Percentiles rank a stretch among this genome's conserved stretches.
Evolutionary conservation across 2,797 vertebrate genomes (phyloP).

Genomic region (Anguilla marmorata): DNA sequence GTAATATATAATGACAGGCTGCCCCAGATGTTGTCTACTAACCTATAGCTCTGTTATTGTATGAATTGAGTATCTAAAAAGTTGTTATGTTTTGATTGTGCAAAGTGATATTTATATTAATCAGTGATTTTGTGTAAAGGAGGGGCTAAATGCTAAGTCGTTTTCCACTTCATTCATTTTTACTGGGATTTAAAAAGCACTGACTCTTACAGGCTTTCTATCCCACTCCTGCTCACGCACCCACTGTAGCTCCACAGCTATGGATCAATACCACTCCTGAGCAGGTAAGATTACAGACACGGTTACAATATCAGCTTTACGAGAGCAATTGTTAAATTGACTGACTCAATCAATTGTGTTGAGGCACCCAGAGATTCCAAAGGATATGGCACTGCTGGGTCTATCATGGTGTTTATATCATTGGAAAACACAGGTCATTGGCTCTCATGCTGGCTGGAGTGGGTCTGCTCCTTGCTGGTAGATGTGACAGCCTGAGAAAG

Average conservation of each 20-base stretch:
- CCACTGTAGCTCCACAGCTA: background rate
- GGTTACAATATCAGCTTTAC: background rate
- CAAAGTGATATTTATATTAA: background rate
- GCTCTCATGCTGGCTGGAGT: background rate
- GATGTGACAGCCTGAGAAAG: background rate
- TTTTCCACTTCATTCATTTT: background rate
- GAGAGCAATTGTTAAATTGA: background rate
- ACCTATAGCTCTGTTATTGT: background rate
- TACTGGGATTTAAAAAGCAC: background rate
- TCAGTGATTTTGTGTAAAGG: background rate
- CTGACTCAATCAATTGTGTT: conserved; percentile 14
- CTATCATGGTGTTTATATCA: background rate
- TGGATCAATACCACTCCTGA: conserved; percentile 10
- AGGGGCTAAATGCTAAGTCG: background rate
- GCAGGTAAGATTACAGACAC: conserved; percentile 3
- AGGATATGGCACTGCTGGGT: background rate
- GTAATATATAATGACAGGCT: too few relatives aligned
- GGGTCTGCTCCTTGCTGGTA: background rate
- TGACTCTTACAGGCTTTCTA: background rate
- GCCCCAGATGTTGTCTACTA: too few relatives aligned
- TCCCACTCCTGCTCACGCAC: background rate
- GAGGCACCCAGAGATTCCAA: background rate
- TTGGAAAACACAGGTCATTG: background rate
- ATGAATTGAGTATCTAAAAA: background rate
- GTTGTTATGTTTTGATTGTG: background rate